phyloP scores from a whole-genome alignment of 1,140 invertebrate species.

The Muscidifurax raptorellus region DNA sequence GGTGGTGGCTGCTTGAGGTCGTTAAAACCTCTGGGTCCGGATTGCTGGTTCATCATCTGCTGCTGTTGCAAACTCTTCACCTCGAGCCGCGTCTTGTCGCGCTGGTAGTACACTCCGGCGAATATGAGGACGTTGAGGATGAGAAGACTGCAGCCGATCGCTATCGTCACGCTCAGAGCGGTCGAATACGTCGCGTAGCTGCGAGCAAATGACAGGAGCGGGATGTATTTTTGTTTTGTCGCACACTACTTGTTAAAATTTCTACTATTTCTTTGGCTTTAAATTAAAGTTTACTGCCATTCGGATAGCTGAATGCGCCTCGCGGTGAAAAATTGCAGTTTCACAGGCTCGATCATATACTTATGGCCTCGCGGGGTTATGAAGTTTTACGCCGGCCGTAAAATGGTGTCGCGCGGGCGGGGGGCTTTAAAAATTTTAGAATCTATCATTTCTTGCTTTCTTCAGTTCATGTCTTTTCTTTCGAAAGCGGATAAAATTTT shows the following conservation, averaged over 20 bases:
- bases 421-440: conserved; percentile 31
- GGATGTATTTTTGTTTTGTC: too few species aligned
- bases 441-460: conserved; percentile 21
- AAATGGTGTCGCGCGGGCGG: background rate
- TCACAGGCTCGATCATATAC: background rate
- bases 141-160: conserved; percentile 90
- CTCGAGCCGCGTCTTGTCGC: conserved; percentile 87
- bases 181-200: conserved; percentile 87
- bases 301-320: background rate
- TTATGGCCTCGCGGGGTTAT: background rate
- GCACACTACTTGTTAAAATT: background rate
- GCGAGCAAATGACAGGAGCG: background rate
- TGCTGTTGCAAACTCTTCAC: conserved; percentile 85
- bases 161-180: conserved; percentile 90
- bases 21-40: conserved; percentile 69
- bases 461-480: conserved; percentile 1
- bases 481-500: background rate
- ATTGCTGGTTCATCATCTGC: conserved; percentile 82
- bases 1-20: conserved; percentile 71
- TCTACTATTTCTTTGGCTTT: background rate
- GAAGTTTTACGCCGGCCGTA: conserved; percentile 3
- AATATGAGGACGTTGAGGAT: conserved; percentile 92
- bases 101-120: conserved; percentile 90
- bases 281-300: conserved; percentile 6
- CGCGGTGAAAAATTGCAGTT: background rate